phyloP scores from a whole-genome alignment of 2,797 vertebrate species.

The Parauchenoglanis punctatus region DNA sequence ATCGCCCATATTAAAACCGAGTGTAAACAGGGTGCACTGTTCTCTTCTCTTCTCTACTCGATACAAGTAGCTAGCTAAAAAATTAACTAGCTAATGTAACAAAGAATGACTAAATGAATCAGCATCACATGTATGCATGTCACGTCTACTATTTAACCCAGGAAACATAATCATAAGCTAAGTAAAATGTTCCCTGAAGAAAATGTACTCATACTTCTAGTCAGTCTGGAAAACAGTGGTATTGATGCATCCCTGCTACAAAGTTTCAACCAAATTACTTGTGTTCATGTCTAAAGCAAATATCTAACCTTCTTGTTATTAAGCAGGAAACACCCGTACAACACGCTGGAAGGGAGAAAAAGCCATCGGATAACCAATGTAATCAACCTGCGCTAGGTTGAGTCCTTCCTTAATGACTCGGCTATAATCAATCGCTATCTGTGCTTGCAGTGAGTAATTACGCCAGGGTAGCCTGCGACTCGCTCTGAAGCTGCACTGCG shows the following conservation, averaged over 20 bases:
- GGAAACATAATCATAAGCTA: not conserved
- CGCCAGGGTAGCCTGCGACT: slow-evolving; percentile 23
- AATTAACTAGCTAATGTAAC: not conserved
- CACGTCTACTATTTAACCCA: not conserved
- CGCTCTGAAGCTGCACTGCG: slow-evolving; percentile 2
- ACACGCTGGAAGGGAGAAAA: slow-evolving; percentile 5
- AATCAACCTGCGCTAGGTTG: slow-evolving; percentile 43
- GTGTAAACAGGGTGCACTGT: no score
- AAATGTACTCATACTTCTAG: not conserved
- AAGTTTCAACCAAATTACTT: slow-evolving; percentile 20
- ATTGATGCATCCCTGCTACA: not conserved
- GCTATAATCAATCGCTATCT: slow-evolving; percentile 54
- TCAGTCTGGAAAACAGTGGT: not conserved
- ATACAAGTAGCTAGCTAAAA: not conserved
- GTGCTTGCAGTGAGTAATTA: slow-evolving; percentile 47
- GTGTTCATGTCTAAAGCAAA: slow-evolving; percentile 18
- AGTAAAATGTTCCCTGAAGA: not conserved
- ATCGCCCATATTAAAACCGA: no score
- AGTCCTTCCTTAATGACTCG: slow-evolving; percentile 46
- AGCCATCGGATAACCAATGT: slow-evolving; percentile 31
- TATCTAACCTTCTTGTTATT: slow-evolving; percentile 21
- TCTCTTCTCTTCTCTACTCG: not conserved
- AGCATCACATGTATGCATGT: not conserved
- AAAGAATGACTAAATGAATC: not conserved
- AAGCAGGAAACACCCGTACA: slow-evolving; percentile 14